Percentiles rank a stretch among this genome's conserved stretches.
Evolutionary conservation across 1,140 invertebrate species (phyloP).

Genomic region (Lepidostoma basale): DNA sequence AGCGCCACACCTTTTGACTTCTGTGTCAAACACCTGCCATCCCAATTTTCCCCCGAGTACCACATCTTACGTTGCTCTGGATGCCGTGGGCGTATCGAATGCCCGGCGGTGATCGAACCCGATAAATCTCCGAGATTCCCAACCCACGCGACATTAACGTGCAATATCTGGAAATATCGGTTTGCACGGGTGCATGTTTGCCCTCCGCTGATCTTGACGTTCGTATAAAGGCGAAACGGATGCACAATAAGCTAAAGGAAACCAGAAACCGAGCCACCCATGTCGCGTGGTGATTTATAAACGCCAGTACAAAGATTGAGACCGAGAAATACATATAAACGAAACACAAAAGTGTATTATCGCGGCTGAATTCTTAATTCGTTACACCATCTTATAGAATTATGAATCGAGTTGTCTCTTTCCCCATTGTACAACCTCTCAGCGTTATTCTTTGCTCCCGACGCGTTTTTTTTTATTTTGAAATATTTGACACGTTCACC

Average conservation of each 20-base stretch:
- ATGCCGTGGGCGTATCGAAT: neutral
- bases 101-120: slow-evolving; percentile 4
- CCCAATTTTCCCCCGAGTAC: neutral
- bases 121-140: slow-evolving; percentile 14
- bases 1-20: neutral
- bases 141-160: slow-evolving; percentile 9
- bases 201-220: slow-evolving; percentile 14
- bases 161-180: slow-evolving; percentile 14
- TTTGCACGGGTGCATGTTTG: slow-evolving; percentile 5
- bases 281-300: slow-evolving; percentile 6
- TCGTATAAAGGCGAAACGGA: slow-evolving; percentile 4
- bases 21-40: neutral
- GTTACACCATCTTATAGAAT: neutral
- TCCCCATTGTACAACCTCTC: neutral
- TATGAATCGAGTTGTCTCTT: neutral
- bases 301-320: neutral
- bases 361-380: slow-evolving; percentile 14
- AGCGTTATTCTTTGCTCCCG: neutral
- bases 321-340: neutral
- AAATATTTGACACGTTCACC: slow-evolving; percentile 17
- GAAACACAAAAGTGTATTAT: slow-evolving; percentile 10
- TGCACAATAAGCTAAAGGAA: neutral
- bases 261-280: slow-evolving; percentile 4
- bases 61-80: neutral
- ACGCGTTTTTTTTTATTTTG: slow-evolving; percentile 8